Base-by-base conservation (phyloP, 2,888 invertebrate species). In the Gryllus longicercus region DNA sequence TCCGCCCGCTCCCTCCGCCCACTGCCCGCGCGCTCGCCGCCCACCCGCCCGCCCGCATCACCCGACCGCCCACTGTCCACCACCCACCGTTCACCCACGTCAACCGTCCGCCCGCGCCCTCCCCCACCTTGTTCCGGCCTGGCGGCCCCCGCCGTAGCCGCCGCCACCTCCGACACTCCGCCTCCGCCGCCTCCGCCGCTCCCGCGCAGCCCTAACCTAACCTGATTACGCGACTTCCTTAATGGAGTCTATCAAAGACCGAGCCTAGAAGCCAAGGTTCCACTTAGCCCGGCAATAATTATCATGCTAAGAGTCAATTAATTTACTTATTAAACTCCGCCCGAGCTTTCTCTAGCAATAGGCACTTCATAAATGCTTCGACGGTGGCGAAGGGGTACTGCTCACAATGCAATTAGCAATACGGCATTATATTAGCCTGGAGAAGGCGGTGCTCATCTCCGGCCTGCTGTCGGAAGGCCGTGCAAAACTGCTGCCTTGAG, bases 231-330 rank as follows among this genome's bases (percentile, higher is more conserved):
- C 50, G 80, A 79, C 80, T 80, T 80, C 81, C 81, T 81, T 81
- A 81, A 81, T 81, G 81, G 81, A 77, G 77, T 77, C 77, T 77
- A 80, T 80, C 80, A 80, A 80, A 80, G 80, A 80, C 80, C 77
- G 77, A 77, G 77, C 49, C 76, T 77, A 77, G 77, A 77, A 50
- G 77, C 77, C 77, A 77, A 77, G 77, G 77, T 50, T 63, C 23
- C 77, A 77, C 77, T 77, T 49, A 49, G 77, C 77, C 50, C 80
- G 78, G 75, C 77, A 78, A 80, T 80, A 80, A 80, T 78, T 80
- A 80, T 80, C 80, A 76, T 80, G 78, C 80, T 78, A 80, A 80
- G 80, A 80, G 80, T 80, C 80, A 80, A 80, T 80, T 80, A 80
- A 78, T 80, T 78, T 80, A 80, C 80, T 80, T 80, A 80, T 80